Conservation (phyloP, 1,140 invertebrate genomes). For the Zaprionus capensis region DNA sequence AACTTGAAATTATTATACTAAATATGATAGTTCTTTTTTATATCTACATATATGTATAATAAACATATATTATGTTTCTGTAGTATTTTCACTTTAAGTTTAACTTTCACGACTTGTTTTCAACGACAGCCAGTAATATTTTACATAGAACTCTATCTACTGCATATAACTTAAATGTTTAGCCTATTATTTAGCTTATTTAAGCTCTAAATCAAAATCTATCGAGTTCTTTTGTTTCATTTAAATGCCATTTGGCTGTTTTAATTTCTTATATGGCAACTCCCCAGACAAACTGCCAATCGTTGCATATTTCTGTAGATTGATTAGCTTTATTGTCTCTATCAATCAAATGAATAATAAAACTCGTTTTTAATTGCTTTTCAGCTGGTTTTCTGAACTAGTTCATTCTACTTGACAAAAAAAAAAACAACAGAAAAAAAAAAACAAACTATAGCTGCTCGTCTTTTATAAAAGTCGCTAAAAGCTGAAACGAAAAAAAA, state of each 20-base stretch:
- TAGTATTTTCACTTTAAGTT: neutral
- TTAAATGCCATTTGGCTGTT: neutral
- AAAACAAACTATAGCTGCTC: slow-evolving; percentile 2
- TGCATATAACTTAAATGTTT: neutral
- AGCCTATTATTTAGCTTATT: slow-evolving; percentile 5
- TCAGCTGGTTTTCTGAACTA: slow-evolving; percentile 44
- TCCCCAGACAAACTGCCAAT: neutral
- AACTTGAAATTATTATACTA: neutral
- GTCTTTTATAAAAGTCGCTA: slow-evolving; percentile 9
- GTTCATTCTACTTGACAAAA: slow-evolving; percentile 48
- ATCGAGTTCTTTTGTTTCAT: neutral
- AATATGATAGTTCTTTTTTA: too few relatives aligned
- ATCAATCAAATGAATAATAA: slow-evolving; percentile 46
- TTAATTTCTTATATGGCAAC: neutral
- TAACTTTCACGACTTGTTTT: neutral
- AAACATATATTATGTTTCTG: too few relatives aligned
- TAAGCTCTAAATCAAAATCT: neutral
- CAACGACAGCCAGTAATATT: neutral
- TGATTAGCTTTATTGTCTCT: slow-evolving; percentile 41
- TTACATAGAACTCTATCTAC: neutral
- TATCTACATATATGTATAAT: neutral
- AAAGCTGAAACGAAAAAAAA: slow-evolving; percentile 4
- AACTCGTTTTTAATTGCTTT: slow-evolving; percentile 38
- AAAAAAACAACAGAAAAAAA: neutral
- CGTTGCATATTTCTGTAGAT: slow-evolving; percentile 32